Evolutionary conservation across 2,113 vertebrate genomes (phyloP).

Genomic region (Aix galericulata): DNA sequence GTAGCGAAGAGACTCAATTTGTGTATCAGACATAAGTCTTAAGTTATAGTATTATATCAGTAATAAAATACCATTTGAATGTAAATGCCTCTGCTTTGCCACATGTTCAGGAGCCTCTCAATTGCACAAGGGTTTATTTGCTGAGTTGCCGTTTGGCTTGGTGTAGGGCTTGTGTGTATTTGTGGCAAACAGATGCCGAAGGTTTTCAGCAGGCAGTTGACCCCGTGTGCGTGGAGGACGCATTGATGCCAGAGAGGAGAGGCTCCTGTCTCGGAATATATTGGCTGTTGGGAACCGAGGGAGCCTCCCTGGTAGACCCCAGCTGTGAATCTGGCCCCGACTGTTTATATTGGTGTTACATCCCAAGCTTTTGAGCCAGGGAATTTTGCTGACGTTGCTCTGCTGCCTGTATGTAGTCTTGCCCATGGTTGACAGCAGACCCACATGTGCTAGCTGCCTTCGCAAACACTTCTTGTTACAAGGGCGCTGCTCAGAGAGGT

Average conservation of each 20-base stretch:
- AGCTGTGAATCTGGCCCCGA: background rate
- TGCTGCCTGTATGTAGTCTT: background rate
- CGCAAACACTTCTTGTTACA: background rate
- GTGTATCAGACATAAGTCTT: background rate
- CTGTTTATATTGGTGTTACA: background rate
- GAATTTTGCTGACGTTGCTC: background rate
- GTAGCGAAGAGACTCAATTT: background rate
- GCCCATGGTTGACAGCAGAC: background rate
- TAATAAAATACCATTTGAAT: background rate
- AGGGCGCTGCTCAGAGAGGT: background rate
- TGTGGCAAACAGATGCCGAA: background rate
- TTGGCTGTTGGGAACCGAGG: background rate
- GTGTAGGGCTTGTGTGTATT: background rate
- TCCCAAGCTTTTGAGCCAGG: background rate
- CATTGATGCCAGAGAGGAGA: background rate
- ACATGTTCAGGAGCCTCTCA: background rate
- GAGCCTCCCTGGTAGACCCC: background rate
- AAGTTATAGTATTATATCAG: background rate
- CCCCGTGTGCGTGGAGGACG: background rate
- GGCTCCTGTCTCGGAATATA: background rate
- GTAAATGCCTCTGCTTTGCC: background rate
- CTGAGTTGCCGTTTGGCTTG: background rate
- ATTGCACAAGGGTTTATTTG: background rate
- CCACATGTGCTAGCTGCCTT: background rate
- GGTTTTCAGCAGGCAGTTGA: background rate